phyloP scores from a whole-genome alignment of 2,113 vertebrate genomes.

The Periophthalmodon schlosseri region DNA sequence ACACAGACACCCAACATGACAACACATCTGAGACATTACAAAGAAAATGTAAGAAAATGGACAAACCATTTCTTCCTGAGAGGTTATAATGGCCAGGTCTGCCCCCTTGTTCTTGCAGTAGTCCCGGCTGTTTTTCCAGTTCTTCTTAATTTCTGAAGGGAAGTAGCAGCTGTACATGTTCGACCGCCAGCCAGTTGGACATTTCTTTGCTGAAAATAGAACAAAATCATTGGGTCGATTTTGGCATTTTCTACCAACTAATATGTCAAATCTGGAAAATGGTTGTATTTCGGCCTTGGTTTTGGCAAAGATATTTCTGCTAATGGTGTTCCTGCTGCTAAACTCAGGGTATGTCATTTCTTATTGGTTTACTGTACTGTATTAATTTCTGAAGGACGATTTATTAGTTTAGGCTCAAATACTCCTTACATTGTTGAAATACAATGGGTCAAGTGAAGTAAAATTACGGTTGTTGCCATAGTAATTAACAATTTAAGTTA shows the following conservation, averaged over 20 bases:
- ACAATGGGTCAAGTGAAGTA: no score
- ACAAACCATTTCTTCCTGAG: conserved; percentile 51
- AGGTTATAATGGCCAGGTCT: conserved; percentile 57
- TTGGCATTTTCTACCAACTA: background rate
- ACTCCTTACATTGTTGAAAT: no score
- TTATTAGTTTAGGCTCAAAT: no score
- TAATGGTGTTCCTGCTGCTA: no score
- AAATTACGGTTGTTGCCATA: no score
- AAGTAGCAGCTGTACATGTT: conserved; percentile 59
- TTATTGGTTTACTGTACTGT: no score
- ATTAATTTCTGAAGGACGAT: no score
- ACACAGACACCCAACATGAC: no score
- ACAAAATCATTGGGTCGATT: background rate
- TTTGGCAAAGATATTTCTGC: no score
- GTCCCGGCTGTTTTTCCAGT: conserved; percentile 40
- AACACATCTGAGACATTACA: no score
- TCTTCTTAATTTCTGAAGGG: conserved; percentile 30
- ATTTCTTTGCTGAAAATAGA: conserved; percentile 37
- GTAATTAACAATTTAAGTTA: no score
- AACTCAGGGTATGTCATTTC: no score
- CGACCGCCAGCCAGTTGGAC: conserved; percentile 44
- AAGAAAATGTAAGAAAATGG: background rate
- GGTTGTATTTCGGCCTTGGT: background rate
- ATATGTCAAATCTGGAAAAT: background rate
- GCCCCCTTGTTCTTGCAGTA: conserved; percentile 44